Evolutionary conservation across 2,797 vertebrate species (phyloP).

Genomic region (Acrossocheilus wenchowensis): DNA sequence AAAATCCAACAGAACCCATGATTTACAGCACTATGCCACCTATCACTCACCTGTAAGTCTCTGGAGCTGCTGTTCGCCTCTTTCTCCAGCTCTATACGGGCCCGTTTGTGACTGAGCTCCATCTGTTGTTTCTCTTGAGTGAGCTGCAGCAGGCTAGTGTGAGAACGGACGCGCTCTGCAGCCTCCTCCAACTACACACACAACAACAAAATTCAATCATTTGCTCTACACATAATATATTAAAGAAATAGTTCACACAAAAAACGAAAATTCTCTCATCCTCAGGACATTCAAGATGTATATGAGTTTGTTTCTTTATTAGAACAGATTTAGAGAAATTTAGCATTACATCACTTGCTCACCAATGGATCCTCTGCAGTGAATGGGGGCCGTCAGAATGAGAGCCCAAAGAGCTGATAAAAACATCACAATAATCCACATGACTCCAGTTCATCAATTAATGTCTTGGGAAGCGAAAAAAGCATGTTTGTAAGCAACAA

Average conservation of each 20-base stretch:
- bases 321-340: neutral
- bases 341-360: neutral
- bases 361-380: neutral
- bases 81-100: conserved; percentile 92
- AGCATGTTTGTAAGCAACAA: neutral
- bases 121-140: conserved; percentile 95
- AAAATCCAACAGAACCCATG: neutral
- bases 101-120: conserved; percentile 95
- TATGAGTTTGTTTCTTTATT: neutral
- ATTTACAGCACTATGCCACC: neutral
- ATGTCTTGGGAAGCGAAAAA: neutral
- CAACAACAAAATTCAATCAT: neutral
- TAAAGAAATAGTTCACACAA: neutral
- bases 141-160: conserved; percentile 86
- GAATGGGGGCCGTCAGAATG: neutral
- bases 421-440: neutral
- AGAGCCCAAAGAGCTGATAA: neutral
- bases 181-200: conserved; percentile 85
- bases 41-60: conserved; percentile 84
- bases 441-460: neutral
- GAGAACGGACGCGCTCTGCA: conserved; percentile 85
- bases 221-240: neutral
- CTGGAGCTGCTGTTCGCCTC: conserved; percentile 83
- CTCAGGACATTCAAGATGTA: neutral
- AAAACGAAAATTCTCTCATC: neutral